Base-by-base conservation (phyloP, 2,888 invertebrate genomes). In the Lucinisca nassula region DNA sequence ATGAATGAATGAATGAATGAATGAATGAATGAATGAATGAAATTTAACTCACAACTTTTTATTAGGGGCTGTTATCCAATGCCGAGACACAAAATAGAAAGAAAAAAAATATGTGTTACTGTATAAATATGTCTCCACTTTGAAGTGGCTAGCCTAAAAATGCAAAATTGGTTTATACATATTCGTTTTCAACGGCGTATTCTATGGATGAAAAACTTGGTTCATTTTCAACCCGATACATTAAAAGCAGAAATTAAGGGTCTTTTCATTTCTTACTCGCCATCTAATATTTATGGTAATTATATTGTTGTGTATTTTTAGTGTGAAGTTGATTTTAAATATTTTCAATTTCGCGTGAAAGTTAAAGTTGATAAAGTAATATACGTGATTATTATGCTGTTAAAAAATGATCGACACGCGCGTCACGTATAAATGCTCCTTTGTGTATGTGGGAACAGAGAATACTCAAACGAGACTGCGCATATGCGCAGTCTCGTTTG, bases 301-400 rank as follows among this genome's bases (percentile, higher is more conserved):
- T 8, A 30, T 35, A 67, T 32, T 35, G 35, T 67, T 30, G 30
- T n/a, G 17, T 17, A 35, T 35, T n/a, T 24, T 35, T 67, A 35
- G 67, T 35, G 35, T 67, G 67, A 67, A 67, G 67, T 67, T 67
- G 17, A 67, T 67, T 67, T n/a, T 67, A 17, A 67, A 67, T 67
- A 67, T 67, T 67, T 67, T 67, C 67, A 67, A 67, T 67, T 67
- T 35, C 1, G 17, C 67, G 35, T 35, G 30, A 17, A 67, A 67
- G 24, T 67, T 17, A 21, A 67, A 35, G 32, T 67, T 12, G 17
- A 45, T 61, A 27, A n/a, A 4, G 10, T 61, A 24, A 24, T 4
- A 27, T 27, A 61, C 6, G 61, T 24, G 61, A 61, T 61, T 61
- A 61, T 61, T 45, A n/a, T n/a, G n/a, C n/a, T n/a, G n/a, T n/a